Evolutionary conservation across 2,888 invertebrate species (phyloP).

Genomic region (Antheraea assamensis): DNA sequence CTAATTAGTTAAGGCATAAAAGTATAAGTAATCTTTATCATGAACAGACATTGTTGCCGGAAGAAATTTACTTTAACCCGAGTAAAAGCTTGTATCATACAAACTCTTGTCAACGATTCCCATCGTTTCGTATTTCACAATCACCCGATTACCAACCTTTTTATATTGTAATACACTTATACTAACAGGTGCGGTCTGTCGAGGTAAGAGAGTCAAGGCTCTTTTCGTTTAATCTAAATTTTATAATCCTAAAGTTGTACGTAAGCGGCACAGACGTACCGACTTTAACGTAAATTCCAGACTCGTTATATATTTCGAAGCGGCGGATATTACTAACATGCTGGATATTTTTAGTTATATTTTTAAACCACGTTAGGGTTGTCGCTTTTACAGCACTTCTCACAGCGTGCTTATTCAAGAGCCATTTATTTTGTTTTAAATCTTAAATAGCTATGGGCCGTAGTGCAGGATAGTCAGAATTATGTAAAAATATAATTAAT

Average conservation of each 20-base stretch:
- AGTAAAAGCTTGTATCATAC: no score
- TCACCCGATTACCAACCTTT: not conserved
- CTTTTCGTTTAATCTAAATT: constrained; percentile 11
- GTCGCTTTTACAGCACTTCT: no score
- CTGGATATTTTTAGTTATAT: constrained; percentile 53
- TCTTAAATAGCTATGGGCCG: no score
- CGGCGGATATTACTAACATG: constrained; percentile 60
- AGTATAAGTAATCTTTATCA: no score
- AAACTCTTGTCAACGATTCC: no score
- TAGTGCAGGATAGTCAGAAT: no score
- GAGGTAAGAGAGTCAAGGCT: not conserved
- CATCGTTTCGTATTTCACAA: not conserved
- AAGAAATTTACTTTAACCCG: no score
- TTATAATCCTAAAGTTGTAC: constrained; percentile 10
- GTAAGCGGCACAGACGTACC: not conserved
- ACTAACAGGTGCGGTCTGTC: not conserved
- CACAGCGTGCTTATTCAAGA: no score
- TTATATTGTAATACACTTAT: not conserved
- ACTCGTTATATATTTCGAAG: constrained; percentile 52
- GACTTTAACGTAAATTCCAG: not conserved
- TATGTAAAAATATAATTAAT: no score
- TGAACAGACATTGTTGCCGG: no score
- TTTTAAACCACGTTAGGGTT: constrained; percentile 34
- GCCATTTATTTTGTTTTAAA: no score
- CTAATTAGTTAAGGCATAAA: no score